Conservation (phyloP, 2,113 vertebrate genomes). For the Xenus cinereus region DNA sequence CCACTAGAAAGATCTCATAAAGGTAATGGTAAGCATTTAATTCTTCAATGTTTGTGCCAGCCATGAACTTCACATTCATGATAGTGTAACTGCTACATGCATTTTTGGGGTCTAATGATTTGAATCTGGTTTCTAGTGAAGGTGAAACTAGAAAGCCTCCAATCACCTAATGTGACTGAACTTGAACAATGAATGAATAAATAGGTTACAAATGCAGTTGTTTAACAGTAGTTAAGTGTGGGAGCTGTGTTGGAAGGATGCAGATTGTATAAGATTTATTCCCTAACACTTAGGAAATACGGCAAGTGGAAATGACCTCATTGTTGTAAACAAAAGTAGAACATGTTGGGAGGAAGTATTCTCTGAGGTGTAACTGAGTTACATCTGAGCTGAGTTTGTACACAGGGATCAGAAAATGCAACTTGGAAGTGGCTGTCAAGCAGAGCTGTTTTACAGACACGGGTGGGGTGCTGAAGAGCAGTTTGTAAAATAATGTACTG, state of each 20-base stretch:
- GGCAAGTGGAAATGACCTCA: background rate
- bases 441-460: background rate
- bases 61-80: background rate
- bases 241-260: conserved; percentile 4
- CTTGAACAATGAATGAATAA: background rate
- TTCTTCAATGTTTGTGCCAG: background rate
- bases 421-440: background rate
- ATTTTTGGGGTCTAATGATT: background rate
- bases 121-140: background rate
- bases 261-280: background rate
- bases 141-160: background rate
- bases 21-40: background rate
- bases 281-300: background rate
- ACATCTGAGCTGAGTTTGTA: background rate
- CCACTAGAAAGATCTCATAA: background rate
- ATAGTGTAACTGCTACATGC: background rate
- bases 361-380: background rate
- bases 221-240: background rate
- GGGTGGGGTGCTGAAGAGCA: background rate
- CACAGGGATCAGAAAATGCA: background rate
- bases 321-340: conserved; percentile 1
- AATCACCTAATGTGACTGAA: background rate
- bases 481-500: background rate
- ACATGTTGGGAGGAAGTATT: background rate
- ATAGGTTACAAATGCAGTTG: background rate